Evolutionary conservation across 2,888 invertebrate species (phyloP).

Genomic region (Ommatoiulus sabulosus): DNA sequence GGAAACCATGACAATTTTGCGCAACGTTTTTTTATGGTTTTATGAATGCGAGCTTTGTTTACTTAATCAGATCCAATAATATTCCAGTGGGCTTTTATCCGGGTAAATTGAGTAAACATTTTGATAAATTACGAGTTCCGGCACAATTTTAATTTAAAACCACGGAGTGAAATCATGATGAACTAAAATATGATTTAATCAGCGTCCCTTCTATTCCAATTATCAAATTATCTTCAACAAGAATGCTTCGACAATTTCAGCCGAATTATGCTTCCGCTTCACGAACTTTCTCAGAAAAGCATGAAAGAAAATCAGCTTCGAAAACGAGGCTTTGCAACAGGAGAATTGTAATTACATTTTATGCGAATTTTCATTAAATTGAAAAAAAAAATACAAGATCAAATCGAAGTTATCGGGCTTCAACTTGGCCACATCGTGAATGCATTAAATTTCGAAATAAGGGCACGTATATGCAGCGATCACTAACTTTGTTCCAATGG

Average conservation of each 20-base stretch:
- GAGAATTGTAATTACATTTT: background rate
- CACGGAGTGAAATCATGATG: background rate
- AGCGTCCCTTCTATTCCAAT: background rate
- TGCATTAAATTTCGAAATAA: background rate
- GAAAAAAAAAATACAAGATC: background rate
- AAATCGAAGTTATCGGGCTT: background rate
- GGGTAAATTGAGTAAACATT: background rate
- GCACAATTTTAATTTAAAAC: background rate
- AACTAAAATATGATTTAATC: background rate
- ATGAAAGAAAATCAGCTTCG: background rate
- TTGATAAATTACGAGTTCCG: background rate
- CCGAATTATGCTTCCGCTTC: background rate
- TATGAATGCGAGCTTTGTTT: background rate
- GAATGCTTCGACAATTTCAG: background rate
- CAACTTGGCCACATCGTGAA: background rate
- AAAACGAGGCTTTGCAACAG: background rate
- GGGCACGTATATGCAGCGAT: background rate
- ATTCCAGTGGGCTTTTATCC: background rate
- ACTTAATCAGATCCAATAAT: background rate
- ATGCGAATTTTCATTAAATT: background rate
- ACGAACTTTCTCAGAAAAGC: background rate
- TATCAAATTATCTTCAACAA: slow-evolving; percentile 1
- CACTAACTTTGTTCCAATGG: background rate
- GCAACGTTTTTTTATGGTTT: background rate
- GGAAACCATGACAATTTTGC: background rate